Evolutionary conservation across 2,888 invertebrate species (phyloP).

Genomic region (Oegoconia quadripuncta): DNA sequence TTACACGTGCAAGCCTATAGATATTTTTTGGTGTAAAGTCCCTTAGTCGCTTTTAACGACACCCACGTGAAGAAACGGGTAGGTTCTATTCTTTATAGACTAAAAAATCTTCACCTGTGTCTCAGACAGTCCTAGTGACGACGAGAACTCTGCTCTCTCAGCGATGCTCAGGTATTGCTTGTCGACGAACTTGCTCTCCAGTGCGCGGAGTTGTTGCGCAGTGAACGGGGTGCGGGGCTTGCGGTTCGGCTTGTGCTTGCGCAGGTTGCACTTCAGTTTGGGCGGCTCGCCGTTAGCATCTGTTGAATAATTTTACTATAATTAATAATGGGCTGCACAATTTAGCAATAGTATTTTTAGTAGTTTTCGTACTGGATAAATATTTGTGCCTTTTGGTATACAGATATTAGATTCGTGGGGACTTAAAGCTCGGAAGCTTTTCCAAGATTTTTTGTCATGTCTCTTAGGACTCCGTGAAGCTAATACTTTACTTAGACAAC

Average conservation of each 20-base stretch:
- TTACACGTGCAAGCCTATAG: too few relatives aligned
- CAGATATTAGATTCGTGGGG: too few relatives aligned
- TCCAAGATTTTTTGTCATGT: too few relatives aligned
- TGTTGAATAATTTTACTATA: constrained; percentile 42
- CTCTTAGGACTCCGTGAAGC: background rate
- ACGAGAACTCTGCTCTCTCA: constrained; percentile 98
- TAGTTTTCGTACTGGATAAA: too few relatives aligned
- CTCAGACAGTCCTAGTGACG: constrained; percentile 88
- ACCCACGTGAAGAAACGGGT: too few relatives aligned
- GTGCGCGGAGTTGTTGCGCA: constrained; percentile 95
- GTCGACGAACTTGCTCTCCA: constrained; percentile 97
- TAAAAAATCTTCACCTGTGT: constrained; percentile 63
- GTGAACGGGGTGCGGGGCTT: constrained; percentile 99
- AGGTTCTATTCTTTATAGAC: too few relatives aligned
- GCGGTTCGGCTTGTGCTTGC: constrained; percentile 98
- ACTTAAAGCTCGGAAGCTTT: too few relatives aligned
- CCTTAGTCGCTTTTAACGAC: too few relatives aligned
- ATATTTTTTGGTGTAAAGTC: too few relatives aligned
- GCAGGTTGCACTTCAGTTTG: constrained; percentile 91
- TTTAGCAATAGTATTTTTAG: too few relatives aligned
- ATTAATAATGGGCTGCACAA: background rate
- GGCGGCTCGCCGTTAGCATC: constrained; percentile 89
- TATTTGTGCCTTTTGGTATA: too few relatives aligned
- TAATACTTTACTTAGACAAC: too few relatives aligned
- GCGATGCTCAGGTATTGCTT: constrained; percentile 99